Percentiles rank a stretch among this genome's conserved stretches.
Evolutionary conservation across 2,113 vertebrate genomes (phyloP).

Genomic region (Setophaga coronata): DNA sequence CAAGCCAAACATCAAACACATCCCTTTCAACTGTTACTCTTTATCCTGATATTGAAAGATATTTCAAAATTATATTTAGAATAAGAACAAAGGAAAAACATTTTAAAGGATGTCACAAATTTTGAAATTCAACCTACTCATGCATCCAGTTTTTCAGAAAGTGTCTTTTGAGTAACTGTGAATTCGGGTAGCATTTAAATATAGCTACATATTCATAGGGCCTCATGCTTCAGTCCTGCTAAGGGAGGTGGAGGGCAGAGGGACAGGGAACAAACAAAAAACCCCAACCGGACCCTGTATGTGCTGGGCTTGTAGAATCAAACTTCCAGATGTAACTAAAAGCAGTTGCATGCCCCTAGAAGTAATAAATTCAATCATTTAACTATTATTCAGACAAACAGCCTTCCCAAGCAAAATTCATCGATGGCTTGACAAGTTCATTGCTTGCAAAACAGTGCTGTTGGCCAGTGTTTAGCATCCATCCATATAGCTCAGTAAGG

Average conservation of each 20-base stretch:
- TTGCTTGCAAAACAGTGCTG: background rate
- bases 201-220: background rate
- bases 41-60: background rate
- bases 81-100: background rate
- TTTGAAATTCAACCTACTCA: background rate
- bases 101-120: background rate
- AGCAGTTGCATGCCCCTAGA: background rate
- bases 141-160: background rate
- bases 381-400: background rate
- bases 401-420: background rate
- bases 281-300: background rate
- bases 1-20: constrained; percentile 23
- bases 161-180: background rate
- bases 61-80: background rate
- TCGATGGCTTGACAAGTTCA: background rate
- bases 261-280: background rate
- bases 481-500: background rate
- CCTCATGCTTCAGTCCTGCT: background rate
- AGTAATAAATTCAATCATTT: background rate
- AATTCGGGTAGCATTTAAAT: background rate
- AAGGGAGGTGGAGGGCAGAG: background rate
- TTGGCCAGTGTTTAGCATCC: background rate
- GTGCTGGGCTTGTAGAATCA: background rate
- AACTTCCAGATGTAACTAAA: background rate
- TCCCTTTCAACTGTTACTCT: background rate